phyloP scores from a whole-genome alignment of 2,888 invertebrate species.

The Oxycera nigricornis region DNA sequence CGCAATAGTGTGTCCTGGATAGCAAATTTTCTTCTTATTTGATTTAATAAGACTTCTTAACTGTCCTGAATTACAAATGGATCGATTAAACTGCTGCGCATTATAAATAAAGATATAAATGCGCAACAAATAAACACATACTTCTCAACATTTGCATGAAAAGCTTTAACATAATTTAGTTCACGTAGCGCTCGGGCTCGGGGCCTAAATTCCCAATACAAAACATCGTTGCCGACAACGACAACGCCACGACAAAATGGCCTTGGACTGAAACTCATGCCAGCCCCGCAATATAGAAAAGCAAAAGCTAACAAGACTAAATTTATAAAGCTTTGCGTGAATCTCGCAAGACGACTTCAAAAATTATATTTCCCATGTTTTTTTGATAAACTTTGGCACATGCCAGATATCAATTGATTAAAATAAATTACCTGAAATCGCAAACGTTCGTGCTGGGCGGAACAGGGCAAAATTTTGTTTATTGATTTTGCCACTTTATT shows the following conservation, averaged over 20 bases:
- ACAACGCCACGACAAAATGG: conserved; percentile 2
- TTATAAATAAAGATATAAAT: conserved; percentile 4
- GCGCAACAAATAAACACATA: conserved; percentile 16
- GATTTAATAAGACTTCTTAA: background rate
- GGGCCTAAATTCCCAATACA: background rate
- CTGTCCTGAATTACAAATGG: conserved; percentile 2
- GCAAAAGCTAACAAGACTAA: conserved; percentile 1
- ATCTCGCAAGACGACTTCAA: conserved; percentile 1
- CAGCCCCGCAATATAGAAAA: background rate
- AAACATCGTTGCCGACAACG: background rate
- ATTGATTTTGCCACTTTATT: background rate
- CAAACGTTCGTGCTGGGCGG: background rate
- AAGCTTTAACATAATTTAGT: conserved; percentile 11
- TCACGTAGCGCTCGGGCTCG: background rate
- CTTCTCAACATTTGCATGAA: background rate
- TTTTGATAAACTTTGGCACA: background rate
- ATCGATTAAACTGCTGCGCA: conserved; percentile 9
- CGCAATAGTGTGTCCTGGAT: no score
- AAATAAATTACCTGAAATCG: background rate
- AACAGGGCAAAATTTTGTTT: background rate
- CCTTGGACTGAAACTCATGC: background rate
- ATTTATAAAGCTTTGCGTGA: background rate
- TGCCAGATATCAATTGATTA: background rate
- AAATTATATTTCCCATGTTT: background rate
- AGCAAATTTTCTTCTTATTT: background rate